Base-by-base conservation (phyloP, 2,797 vertebrate genomes). In the Pangasius djambal region DNA sequence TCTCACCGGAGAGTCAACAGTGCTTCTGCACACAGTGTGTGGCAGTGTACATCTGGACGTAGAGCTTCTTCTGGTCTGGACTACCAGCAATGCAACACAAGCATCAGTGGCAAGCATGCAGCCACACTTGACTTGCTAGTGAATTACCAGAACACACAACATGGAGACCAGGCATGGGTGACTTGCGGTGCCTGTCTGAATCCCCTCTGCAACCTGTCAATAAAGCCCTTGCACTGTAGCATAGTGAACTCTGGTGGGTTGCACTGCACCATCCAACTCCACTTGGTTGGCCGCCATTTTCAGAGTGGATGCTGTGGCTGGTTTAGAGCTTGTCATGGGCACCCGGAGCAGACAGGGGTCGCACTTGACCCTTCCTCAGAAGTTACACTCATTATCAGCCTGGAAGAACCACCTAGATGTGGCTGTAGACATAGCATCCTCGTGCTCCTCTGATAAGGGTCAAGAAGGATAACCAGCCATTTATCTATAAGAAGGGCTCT, bases 341-440 rank as follows among this genome's bases (percentile, higher is more conserved):
- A 81, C 8, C 18, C 22, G 55, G 52, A 59, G 37, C 37, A 83
- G 61, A 25, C 34, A 10, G 8, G 20, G 57, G 12, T 40, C 10
- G 22, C 2, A 4, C 59, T 48, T n/a, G 59, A 63, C 61, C 59
- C 9, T 40, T 61, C 20, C 34, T 25, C 22, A 40, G 9, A 84
- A n/a, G 28, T n/a, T 84, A 28, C 82, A 83, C 15, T 61, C 34
- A 48, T 65, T 44, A 83, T 83, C 79, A 83, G 57, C 34, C 13
- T 83, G 15, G 20, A 63, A 40, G 37, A 40, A 40, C 2, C 31
- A 63, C 37, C 22, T 22, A 83, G 37, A 63, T 44, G 12, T 61
- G 13, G 37, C 4, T 83, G 20, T 65, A 65, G 25, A 44, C 25
- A 12, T 31, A 79, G 28, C 25, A 52, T 50, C 44, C 25, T 22